These are phyloP conservation scores for Actinia tenebrosa DNA, from an alignment of 64 coral and sea anemone species.

Conservation along the genomic window DNA sequence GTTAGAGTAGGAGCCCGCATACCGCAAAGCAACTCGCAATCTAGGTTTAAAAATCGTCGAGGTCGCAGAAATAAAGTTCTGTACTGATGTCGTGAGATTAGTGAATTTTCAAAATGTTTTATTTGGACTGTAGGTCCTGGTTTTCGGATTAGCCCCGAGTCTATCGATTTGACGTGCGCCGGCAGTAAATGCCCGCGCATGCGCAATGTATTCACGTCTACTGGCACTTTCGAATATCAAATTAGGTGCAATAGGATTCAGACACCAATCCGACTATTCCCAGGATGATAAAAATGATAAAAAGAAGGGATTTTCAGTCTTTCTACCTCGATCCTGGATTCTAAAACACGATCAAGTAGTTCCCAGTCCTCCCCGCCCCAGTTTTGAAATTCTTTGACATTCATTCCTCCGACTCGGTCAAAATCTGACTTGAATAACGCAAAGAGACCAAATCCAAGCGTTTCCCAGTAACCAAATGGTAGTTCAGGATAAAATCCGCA, in stretches of 20 bases:
- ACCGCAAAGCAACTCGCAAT: too few species aligned
- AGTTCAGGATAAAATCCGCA: constrained; percentile 64
- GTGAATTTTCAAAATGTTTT: too few species aligned
- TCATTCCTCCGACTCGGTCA: constrained; percentile 83
- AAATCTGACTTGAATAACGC: constrained; percentile 94
- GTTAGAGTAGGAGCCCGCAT: too few species aligned
- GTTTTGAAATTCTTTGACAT: constrained; percentile 59
- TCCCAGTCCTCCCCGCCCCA: constrained; percentile 98
- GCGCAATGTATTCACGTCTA: too few species aligned
- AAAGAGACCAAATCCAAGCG: constrained; percentile 75
- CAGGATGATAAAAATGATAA: constrained; percentile 84
- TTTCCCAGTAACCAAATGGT: constrained; percentile 90
- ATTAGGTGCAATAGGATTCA: background rate
- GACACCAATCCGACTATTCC: constrained; percentile 31
- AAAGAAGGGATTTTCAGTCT: constrained; percentile 82
- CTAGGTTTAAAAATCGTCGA: too few species aligned
- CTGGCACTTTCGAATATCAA: too few species aligned
- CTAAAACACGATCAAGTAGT: constrained; percentile 83
- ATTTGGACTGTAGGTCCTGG: too few species aligned
- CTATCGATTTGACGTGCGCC: too few species aligned
- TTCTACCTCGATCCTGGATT: constrained; percentile 76
- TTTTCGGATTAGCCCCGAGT: too few species aligned
- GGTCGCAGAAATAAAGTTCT: too few species aligned
- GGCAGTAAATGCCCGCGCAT: too few species aligned
- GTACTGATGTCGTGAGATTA: too few species aligned